phyloP scores from a whole-genome alignment of 2,888 invertebrate species.

The Proisotoma minuta region DNA sequence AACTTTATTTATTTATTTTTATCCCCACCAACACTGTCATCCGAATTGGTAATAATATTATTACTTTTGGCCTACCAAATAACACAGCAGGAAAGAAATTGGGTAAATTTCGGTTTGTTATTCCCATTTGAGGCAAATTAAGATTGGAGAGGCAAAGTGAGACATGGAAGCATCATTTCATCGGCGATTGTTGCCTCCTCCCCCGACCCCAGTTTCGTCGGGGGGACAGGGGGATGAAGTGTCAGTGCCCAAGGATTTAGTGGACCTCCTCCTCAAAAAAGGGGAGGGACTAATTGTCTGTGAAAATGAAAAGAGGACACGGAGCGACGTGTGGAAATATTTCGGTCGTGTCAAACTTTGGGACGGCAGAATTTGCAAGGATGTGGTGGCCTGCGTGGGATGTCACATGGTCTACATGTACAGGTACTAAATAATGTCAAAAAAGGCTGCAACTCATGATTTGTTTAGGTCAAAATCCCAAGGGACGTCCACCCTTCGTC shows the following conservation, averaged over 20 bases:
- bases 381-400: conserved; percentile 39
- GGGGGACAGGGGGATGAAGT: too few relatives aligned
- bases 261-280: conserved; percentile 26
- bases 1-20: too few relatives aligned
- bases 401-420: conserved; percentile 41
- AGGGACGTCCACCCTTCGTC: conserved; percentile 44
- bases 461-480: conserved; percentile 33
- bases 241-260: conserved; percentile 31
- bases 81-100: too few relatives aligned
- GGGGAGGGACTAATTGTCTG: conserved; percentile 28
- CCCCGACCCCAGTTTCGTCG: too few relatives aligned
- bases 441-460: background rate
- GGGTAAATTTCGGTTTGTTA: too few relatives aligned
- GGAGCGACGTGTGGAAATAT: conserved; percentile 46
- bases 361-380: conserved; percentile 29
- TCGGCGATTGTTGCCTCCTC: too few relatives aligned
- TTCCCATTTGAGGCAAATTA: too few relatives aligned
- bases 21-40: too few relatives aligned
- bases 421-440: conserved; percentile 3
- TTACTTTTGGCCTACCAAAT: too few relatives aligned
- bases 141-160: too few relatives aligned
- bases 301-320: conserved; percentile 36
- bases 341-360: conserved; percentile 37
- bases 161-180: too few relatives aligned
- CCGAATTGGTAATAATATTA: too few relatives aligned